Conservation (phyloP, 1,140 invertebrate species). For the Calycopis cecrops region DNA sequence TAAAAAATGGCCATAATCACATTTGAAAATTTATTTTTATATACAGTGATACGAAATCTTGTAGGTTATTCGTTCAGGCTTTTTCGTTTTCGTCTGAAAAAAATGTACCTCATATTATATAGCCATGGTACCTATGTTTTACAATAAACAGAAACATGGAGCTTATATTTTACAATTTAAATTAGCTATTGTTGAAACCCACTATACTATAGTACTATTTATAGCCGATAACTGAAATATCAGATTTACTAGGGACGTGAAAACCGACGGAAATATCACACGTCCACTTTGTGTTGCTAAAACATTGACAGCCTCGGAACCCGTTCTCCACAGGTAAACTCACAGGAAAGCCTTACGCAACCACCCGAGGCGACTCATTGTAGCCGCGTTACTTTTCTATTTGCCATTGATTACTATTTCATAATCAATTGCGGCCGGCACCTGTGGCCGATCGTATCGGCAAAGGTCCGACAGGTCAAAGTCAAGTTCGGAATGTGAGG, state of each 20-base stretch:
- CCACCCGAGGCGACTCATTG: background rate
- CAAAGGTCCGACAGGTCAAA: conserved; percentile 2
- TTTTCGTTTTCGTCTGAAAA: no score
- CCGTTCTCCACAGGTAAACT: background rate
- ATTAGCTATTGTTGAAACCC: no score
- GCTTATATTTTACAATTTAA: no score
- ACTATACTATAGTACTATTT: no score
- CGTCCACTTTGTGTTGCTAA: background rate
- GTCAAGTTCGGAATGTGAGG: conserved; percentile 1
- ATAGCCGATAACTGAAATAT: no score
- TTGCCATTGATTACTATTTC: conserved; percentile 2
- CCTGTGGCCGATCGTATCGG: conserved; percentile 4
- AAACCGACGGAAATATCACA: conserved; percentile 3
- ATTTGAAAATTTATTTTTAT: no score
- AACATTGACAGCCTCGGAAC: background rate
- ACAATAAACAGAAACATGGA: no score
- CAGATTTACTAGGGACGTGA: background rate
- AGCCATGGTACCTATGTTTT: no score
- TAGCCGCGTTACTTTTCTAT: conserved; percentile 3
- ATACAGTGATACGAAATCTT: no score
- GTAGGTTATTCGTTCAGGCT: no score
- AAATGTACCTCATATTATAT: no score
- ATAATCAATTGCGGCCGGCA: conserved; percentile 6
- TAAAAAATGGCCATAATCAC: no score
- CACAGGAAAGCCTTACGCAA: conserved; percentile 7